Conservation (phyloP, 2,888 invertebrate species). For the Linhomoeus sp. region DNA sequence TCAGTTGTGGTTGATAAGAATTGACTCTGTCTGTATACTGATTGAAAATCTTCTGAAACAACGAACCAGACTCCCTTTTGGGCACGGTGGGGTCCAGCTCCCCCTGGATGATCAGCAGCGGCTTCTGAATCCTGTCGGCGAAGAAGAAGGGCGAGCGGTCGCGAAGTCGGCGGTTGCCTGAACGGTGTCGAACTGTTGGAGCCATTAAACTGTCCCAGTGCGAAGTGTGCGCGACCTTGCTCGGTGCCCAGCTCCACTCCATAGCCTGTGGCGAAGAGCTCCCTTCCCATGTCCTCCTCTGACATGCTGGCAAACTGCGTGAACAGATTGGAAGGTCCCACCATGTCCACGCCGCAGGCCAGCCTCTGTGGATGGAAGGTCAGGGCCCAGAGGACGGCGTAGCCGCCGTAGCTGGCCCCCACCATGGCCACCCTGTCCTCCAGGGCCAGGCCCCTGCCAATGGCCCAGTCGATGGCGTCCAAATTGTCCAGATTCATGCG, state of each 20-base stretch:
- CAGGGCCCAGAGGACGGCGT: slow-evolving; percentile 20
- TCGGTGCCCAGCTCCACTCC: no score
- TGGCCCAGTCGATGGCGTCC: slow-evolving; percentile 22
- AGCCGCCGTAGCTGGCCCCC: slow-evolving; percentile 21
- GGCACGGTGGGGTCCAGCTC: background rate
- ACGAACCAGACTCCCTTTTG: background rate
- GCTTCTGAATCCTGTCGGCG: background rate
- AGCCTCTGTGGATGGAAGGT: slow-evolving; percentile 24
- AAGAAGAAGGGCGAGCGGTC: background rate
- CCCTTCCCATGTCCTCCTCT: no score
- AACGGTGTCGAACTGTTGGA: no score
- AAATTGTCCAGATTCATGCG: slow-evolving; percentile 24
- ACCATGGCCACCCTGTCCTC: slow-evolving; percentile 14
- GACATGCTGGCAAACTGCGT: no score
- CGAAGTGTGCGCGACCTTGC: no score
- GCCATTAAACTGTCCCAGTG: no score
- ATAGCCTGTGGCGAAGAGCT: no score
- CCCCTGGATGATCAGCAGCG: slow-evolving; percentile 2
- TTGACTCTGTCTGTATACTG: no score
- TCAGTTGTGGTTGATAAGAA: no score
- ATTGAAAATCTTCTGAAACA: no score
- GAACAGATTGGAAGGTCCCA: slow-evolving; percentile 21
- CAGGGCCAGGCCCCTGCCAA: slow-evolving; percentile 17
- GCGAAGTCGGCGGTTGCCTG: background rate
- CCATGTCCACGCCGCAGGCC: slow-evolving; percentile 24